Percentiles rank a stretch among this genome's conserved stretches.
phyloP scores from a whole-genome alignment of 2,797 vertebrate species.

The Sardinella longiceps region DNA sequence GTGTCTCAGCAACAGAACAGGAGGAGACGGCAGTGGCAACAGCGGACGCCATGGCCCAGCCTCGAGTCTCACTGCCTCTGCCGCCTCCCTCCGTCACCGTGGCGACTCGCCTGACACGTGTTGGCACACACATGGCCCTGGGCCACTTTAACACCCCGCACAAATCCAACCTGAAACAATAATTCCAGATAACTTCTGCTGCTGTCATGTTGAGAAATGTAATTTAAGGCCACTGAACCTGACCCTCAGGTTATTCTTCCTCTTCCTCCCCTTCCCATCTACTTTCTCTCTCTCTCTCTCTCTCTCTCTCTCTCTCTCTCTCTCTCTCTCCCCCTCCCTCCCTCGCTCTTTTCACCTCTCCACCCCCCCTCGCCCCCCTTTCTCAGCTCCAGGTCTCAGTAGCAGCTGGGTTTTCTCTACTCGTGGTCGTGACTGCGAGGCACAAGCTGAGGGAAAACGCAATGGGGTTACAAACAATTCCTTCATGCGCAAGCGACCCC shows the following conservation, averaged over 20 bases:
- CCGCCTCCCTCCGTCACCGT: not conserved
- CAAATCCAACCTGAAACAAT: slow-evolving; percentile 76
- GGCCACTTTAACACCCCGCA: slow-evolving; percentile 66
- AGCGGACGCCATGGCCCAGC: not conserved
- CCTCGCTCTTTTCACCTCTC: slow-evolving; percentile 44
- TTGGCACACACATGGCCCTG: slow-evolving; percentile 57
- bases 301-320: not conserved
- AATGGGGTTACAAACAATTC: slow-evolving; percentile 54
- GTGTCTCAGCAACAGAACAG: not conserved
- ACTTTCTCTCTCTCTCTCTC: slow-evolving; percentile 24
- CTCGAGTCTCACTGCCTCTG: not conserved
- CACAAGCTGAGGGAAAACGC: slow-evolving; percentile 52
- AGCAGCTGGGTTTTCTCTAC: slow-evolving; percentile 72
- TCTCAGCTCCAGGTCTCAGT: slow-evolving; percentile 52
- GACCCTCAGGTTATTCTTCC: slow-evolving; percentile 70
- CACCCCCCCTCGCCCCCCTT: slow-evolving; percentile 20
- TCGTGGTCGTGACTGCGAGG: slow-evolving; percentile 51
- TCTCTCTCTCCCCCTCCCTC: slow-evolving; percentile 21
- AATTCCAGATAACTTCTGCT: slow-evolving; percentile 71
- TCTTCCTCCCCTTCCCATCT: slow-evolving; percentile 10
- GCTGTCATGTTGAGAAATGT: slow-evolving; percentile 76
- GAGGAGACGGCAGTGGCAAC: not conserved
- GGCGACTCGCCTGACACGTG: slow-evolving; percentile 38
- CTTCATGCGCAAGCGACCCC: slow-evolving; percentile 26
- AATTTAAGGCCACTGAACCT: slow-evolving; percentile 77